Conservation (phyloP, 2,888 invertebrate genomes). For the Dryomyza anilis region DNA sequence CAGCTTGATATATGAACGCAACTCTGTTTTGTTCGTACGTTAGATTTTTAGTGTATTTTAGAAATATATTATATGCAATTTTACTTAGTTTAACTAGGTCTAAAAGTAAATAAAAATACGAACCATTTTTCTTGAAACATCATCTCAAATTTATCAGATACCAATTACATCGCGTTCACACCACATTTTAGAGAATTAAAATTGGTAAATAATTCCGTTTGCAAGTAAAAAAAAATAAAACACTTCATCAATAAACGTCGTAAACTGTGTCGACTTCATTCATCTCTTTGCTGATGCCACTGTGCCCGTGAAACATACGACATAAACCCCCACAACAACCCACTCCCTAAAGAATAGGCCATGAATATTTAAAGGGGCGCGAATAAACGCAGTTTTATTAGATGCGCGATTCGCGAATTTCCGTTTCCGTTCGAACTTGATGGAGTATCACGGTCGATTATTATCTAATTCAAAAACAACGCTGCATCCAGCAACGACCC, state of each 20-base stretch:
- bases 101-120: no score
- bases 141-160: background rate
- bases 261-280: background rate
- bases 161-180: background rate
- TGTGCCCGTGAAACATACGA: background rate
- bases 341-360: background rate
- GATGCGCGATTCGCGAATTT: background rate
- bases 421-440: slow-evolving; percentile 13
- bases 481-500: background rate
- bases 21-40: no score
- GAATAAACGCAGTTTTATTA: slow-evolving; percentile 10
- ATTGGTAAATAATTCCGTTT: no score
- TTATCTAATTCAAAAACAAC: slow-evolving; percentile 23
- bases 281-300: background rate
- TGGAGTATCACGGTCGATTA: slow-evolving; percentile 31
- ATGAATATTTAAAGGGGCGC: slow-evolving; percentile 13
- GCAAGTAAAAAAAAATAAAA: no score
- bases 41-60: no score
- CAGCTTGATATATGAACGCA: no score
- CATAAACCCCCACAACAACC: background rate
- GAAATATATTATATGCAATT: no score
- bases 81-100: no score
- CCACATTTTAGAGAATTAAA: no score
- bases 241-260: background rate
- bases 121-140: no score